phyloP scores from a whole-genome alignment of 2,888 invertebrate genomes.

The Drosophila neoperkinsi region DNA sequence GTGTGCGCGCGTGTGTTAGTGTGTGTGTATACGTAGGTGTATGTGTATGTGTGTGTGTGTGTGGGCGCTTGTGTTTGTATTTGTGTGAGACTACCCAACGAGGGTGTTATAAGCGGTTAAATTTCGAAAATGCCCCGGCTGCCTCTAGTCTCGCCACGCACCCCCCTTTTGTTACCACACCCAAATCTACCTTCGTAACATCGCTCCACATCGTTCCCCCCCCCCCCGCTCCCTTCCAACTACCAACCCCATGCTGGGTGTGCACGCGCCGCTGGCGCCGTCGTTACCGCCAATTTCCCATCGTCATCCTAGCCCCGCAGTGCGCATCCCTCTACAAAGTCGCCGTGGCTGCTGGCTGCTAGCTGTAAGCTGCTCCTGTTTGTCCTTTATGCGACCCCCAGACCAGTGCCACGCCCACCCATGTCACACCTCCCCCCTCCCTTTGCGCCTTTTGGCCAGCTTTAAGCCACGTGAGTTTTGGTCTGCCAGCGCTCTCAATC shows the following conservation, averaged over 20 bases:
- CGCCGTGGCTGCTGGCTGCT: neutral
- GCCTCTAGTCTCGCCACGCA: slow-evolving; percentile 8
- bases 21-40: neutral
- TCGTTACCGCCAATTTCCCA: slow-evolving; percentile 61
- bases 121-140: slow-evolving; percentile 57
- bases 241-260: slow-evolving; percentile 1
- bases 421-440: neutral
- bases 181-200: slow-evolving; percentile 28
- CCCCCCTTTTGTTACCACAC: slow-evolving; percentile 3
- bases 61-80: slow-evolving; percentile 18
- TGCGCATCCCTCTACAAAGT: neutral
- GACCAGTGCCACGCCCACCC: slow-evolving; percentile 40
- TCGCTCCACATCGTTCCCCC: slow-evolving; percentile 5
- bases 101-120: slow-evolving; percentile 80
- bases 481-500: slow-evolving; percentile 23
- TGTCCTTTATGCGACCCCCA: slow-evolving; percentile 75
- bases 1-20: slow-evolving; percentile 18
- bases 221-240: neutral
- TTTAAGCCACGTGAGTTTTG: slow-evolving; percentile 46
- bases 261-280: slow-evolving; percentile 49
- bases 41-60: neutral
- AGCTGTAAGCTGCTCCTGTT: slow-evolving; percentile 33
- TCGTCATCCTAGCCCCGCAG: slow-evolving; percentile 13
- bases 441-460: neutral
- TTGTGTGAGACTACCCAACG: slow-evolving; percentile 35